Conservation (phyloP, 2,797 vertebrate genomes). For the Taeniopygia guttata region DNA sequence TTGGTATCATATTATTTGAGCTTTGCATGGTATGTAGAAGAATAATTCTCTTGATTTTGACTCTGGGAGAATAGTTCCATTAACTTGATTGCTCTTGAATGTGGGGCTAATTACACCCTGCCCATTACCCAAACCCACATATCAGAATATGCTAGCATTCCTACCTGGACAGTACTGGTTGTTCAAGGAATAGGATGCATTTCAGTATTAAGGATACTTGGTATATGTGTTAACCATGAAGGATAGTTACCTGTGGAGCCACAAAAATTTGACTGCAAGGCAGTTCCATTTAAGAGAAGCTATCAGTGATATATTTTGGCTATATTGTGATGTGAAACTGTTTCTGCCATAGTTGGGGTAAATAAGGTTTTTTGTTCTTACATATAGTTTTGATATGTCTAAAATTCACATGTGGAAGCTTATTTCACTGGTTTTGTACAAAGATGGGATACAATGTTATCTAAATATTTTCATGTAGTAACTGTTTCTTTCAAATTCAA, state of each 20-base stretch:
- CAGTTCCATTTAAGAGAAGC: background rate
- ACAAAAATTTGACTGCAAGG: background rate
- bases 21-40: slow-evolving; percentile 87
- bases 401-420: background rate
- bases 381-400: background rate
- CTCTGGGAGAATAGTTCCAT: background rate
- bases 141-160: background rate
- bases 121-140: background rate
- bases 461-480: background rate
- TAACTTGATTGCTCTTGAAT: background rate
- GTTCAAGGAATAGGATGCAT: background rate
- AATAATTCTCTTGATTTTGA: background rate
- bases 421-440: background rate
- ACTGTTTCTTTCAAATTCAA: background rate
- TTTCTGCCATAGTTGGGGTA: background rate
- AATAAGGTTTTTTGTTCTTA: background rate
- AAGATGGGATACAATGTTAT: background rate
- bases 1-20: slow-evolving; percentile 94
- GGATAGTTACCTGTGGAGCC: background rate
- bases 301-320: background rate
- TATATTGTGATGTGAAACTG: background rate
- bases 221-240: background rate
- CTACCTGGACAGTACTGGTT: background rate
- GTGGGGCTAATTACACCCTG: background rate
- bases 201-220: background rate